phyloP scores from a whole-genome alignment of 2,113 vertebrate genomes.

The Microtus pennsylvanicus region DNA sequence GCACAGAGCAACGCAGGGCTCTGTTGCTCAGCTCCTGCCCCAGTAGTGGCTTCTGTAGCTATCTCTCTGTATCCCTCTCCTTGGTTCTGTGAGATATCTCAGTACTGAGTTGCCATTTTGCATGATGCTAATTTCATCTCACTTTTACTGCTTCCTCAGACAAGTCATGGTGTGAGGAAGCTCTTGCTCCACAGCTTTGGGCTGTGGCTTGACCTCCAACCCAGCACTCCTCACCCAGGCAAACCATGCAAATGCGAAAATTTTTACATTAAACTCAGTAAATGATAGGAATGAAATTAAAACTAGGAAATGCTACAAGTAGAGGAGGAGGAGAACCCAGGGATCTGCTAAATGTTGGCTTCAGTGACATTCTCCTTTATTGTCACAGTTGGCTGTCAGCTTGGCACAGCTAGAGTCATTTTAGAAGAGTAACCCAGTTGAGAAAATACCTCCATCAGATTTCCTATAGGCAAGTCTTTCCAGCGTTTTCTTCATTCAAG shows the following conservation, averaged over 20 bases:
- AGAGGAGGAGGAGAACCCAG: no score
- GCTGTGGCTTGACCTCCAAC: background rate
- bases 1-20: fast-evolving
- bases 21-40: background rate
- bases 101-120: background rate
- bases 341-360: background rate
- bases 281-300: slow-evolving; percentile 19
- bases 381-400: background rate
- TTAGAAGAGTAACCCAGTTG: background rate
- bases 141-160: background rate
- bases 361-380: background rate
- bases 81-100: background rate
- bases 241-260: background rate
- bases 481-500: background rate
- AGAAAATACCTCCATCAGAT: background rate
- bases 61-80: background rate
- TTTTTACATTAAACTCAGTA: background rate
- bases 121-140: background rate
- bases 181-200: background rate
- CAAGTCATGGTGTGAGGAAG: background rate
- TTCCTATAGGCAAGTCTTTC: background rate
- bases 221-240: background rate
- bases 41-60: background rate
- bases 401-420: background rate
- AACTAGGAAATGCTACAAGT: background rate